Evolutionary conservation across 2,113 vertebrate genomes (phyloP), one percentile per base, ranked within the genome.

Genomic region (Pelodiscus sinensis): DNA sequence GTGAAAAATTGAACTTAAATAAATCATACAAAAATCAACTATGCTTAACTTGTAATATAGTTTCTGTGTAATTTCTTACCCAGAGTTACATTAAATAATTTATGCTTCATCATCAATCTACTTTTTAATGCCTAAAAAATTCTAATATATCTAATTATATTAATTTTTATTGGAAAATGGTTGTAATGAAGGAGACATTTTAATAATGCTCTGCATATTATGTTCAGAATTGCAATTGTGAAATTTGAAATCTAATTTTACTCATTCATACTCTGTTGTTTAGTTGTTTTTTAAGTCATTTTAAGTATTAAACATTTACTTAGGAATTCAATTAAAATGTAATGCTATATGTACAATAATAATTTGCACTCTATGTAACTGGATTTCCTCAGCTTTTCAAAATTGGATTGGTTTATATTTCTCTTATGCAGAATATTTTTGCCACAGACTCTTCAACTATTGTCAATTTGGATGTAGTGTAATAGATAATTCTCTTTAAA

Each of bases 31-130:
- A 89, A 96, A 92, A 60, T 83, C 71, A 92, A 56, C 58, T 96
- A 10, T 57, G 22, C 22, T 95, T 88, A 93, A 86, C 56, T 90
- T 94, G 19, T 91, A 89, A 91, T 82, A 77, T 14, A 83, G 10
- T 90, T 93, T 89, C 87, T 86, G 58, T 91, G 11, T 60, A 91
- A 93, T 88, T 93, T 92, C 73, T 96, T 94, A 90, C 44, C 3
- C 16, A 87, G 81, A 95, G n/a, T 95, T 90, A 80, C 73, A 94
- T 94, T 93, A 92, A 95, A 92, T 95, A 82, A 75, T 94, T 94
- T 85, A 88, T 92, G 15, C 25, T 85, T 94, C 81, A 94, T 93
- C 87, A 95, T 91, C 54, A 89, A 90, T 89, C 68, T 88, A 25
- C 44, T 86, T 94, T 94, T 93, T 56, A 95, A 87, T 81, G 78